A percentile compares a stretch with the other conserved stretches of the same genome.
phyloP scores from a whole-genome alignment of 2,888 invertebrate genomes.

The Latheticus oryzae region DNA sequence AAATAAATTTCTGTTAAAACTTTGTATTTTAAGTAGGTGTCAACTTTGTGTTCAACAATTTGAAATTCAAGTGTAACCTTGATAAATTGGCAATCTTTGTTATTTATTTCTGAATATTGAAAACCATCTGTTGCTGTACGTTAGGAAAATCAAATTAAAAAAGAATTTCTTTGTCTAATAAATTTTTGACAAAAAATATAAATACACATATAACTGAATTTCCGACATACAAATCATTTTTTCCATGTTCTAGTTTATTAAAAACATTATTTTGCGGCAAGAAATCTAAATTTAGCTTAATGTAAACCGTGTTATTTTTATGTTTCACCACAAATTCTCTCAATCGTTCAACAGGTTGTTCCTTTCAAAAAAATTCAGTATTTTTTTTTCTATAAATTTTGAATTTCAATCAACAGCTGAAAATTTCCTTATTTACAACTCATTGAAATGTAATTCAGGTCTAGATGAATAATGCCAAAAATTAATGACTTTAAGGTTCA shows the following conservation, averaged over 20 bases:
- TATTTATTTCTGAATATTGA: constrained; percentile 27
- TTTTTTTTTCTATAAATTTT: too few species aligned
- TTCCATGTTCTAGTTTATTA: background rate
- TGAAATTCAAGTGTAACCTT: constrained; percentile 9
- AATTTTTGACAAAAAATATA: too few species aligned
- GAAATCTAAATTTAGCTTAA: constrained; percentile 39
- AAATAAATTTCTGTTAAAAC: background rate
- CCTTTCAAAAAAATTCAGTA: too few species aligned
- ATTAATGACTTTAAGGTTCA: constrained; percentile 14
- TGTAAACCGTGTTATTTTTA: constrained; percentile 39
- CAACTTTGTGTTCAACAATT: constrained; percentile 12
- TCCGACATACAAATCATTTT: too few species aligned
- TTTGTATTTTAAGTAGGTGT: constrained; percentile 2
- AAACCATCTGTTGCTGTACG: constrained; percentile 28
- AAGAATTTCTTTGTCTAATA: too few species aligned
- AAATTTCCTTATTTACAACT: constrained; percentile 20
- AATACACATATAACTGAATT: too few species aligned
- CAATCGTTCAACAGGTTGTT: constrained; percentile 43
- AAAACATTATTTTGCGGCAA: constrained; percentile 40
- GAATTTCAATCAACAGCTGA: too few species aligned
- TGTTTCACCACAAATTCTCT: constrained; percentile 37
- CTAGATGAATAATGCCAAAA: too few species aligned
- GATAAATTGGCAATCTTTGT: constrained; percentile 25
- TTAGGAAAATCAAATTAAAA: too few species aligned
- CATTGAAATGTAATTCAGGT: constrained; percentile 6